Conservation (phyloP, 2,797 vertebrate species). For the Sebastes wilsoni region DNA sequence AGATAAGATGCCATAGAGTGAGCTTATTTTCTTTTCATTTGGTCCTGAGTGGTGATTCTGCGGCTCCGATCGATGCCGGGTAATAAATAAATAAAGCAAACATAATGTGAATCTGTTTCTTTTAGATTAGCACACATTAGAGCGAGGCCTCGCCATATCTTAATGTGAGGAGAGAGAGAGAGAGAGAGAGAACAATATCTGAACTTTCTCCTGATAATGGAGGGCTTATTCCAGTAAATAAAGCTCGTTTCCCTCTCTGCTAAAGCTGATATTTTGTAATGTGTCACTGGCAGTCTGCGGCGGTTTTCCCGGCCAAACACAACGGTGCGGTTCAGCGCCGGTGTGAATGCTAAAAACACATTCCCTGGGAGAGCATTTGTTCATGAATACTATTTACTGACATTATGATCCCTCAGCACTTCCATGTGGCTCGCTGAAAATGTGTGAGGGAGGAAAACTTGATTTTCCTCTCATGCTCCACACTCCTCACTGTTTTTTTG, state of each 20-base stretch:
- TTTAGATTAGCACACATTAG: constrained; percentile 67
- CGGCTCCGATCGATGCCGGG: constrained; percentile 55
- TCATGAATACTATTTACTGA: constrained; percentile 73
- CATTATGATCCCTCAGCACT: constrained; percentile 63
- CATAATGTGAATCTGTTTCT: constrained; percentile 63
- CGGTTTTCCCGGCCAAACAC: constrained; percentile 36
- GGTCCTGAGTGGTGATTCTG: constrained; percentile 57
- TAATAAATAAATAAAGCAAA: constrained; percentile 68
- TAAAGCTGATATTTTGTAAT: constrained; percentile 43
- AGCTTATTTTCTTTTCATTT: constrained; percentile 73
- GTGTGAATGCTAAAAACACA: constrained; percentile 49
- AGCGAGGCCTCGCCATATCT: constrained; percentile 29
- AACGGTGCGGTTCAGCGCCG: neutral
- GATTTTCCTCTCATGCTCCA: constrained; percentile 55
- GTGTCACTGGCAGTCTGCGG: constrained; percentile 35
- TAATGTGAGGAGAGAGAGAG: constrained; percentile 12
- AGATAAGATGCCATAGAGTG: constrained; percentile 46
- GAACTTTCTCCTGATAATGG: constrained; percentile 40
- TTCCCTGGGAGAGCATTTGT: constrained; percentile 53
- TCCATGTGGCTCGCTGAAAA: constrained; percentile 45
- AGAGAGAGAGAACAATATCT: neutral
- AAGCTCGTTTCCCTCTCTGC: constrained; percentile 46
- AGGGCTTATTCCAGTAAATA: constrained; percentile 64
- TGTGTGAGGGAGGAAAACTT: constrained; percentile 42
- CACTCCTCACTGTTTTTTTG: neutral